Evolutionary conservation across 2,113 vertebrate species (phyloP), one percentile per base, ranked within the genome.

Genomic region (Gorilla gorilla): DNA sequence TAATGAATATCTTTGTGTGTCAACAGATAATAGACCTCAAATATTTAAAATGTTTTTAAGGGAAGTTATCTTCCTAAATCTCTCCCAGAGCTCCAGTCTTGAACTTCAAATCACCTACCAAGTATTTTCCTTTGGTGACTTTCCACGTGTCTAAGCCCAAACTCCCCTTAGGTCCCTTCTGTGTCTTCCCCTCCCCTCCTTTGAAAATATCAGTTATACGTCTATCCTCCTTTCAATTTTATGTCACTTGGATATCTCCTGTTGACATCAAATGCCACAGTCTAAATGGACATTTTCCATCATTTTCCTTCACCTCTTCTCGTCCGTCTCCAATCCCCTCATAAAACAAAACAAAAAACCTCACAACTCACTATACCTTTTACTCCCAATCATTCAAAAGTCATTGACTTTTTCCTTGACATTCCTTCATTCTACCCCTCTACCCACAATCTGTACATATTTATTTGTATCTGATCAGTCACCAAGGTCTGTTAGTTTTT

Each of bases 41-140:
- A 57, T 95, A 88, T 35, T 89, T 81, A 48, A 89, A 97, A 85
- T 93, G 23, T 89, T 94, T 95, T 85, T 84, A 89, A 94, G 30
- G 11, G 23, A 95, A 79, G 16, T 93, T 88, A 16, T 85, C 13
- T 95, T 96, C 48, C 27, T 88, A 73, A 45, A 83, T 90, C 45
- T 94, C 30, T 98, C 27, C 5, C 27, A 57, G 45, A 95, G n/a
- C n/a, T 80, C 57, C 16, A 90, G 11, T 94, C 59, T 91, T 95
- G 40, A 94, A 88, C 32, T 84, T 97, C 8, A 2, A 90, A 17
- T 94, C 50, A 9, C 22, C 25, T 90, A 66, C 70, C 85, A 11
- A 45, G 66, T 91, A 55, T 90, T 93, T 96, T 52, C n/a, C 4
- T 86, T 64, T 96, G 57, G 40, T 90, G n/a, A 59, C 81, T 89